phyloP scores from a whole-genome alignment of 1,140 invertebrate genomes.

The Drosophila sp. region DNA sequence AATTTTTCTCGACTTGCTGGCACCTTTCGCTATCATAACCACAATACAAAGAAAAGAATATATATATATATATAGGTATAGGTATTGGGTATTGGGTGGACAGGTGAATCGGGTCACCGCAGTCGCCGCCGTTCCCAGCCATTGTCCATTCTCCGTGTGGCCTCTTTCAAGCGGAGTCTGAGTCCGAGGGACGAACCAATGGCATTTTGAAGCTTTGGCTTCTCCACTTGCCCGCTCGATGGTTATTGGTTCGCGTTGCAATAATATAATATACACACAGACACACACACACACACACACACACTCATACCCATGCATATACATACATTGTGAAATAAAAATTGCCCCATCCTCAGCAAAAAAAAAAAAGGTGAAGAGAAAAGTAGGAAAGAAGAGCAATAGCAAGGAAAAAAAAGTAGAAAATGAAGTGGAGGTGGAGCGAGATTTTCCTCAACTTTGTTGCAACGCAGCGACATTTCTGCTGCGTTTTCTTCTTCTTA shows the following conservation, averaged over 20 bases:
- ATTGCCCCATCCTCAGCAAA: constrained; percentile 43
- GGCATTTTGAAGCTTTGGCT: constrained; percentile 64
- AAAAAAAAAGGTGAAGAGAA: constrained; percentile 39
- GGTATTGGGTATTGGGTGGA: constrained; percentile 17
- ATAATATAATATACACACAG: constrained; percentile 74
- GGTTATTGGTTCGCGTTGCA: constrained; percentile 81
- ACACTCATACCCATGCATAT: constrained; percentile 34
- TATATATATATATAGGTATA: background rate
- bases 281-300: constrained; percentile 16
- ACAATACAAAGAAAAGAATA: constrained; percentile 65
- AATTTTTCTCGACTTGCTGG: constrained; percentile 53
- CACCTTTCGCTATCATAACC: constrained; percentile 74
- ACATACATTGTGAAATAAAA: constrained; percentile 60
- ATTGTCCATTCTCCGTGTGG: constrained; percentile 7
- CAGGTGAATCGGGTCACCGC: constrained; percentile 73
- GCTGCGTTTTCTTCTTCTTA: constrained; percentile 16
- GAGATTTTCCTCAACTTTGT: constrained; percentile 64
- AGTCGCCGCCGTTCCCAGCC: constrained; percentile 10
- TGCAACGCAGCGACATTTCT: constrained; percentile 59
- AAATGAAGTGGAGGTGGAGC: constrained; percentile 26
- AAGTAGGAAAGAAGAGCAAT: constrained; percentile 24
- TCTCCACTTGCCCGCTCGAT: constrained; percentile 74
- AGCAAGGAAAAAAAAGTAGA: constrained; percentile 38
- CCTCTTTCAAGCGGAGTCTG: constrained; percentile 6
- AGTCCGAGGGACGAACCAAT: constrained; percentile 65